phyloP scores from a whole-genome alignment of 1,140 invertebrate genomes.

The Drosophila cardini region DNA sequence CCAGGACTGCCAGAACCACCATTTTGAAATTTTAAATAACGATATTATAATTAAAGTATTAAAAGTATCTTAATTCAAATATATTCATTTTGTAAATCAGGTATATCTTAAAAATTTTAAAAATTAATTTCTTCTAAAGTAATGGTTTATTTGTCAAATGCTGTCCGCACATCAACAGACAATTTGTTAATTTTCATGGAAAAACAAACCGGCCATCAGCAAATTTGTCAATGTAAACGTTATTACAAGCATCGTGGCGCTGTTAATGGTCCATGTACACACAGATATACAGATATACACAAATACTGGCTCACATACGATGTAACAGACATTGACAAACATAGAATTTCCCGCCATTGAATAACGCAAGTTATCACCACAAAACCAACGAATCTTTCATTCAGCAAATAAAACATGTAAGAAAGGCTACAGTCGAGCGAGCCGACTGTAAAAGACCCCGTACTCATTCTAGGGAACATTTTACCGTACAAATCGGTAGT shows the following conservation, averaged over 20 bases:
- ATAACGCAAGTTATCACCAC: constrained; percentile 32
- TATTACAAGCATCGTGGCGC: constrained; percentile 69
- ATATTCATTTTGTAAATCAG: neutral
- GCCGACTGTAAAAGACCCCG: no score
- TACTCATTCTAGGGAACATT: no score
- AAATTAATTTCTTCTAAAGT: neutral
- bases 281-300: constrained; percentile 29
- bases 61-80: neutral
- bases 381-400: constrained; percentile 25
- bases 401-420: constrained; percentile 20
- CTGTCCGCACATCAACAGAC: constrained; percentile 28
- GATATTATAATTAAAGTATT: neutral
- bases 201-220: constrained; percentile 59
- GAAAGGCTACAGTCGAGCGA: no score
- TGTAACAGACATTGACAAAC: neutral
- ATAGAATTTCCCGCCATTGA: constrained; percentile 12
- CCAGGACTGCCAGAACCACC: no score
- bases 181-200: constrained; percentile 68
- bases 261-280: constrained; percentile 63
- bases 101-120: neutral
- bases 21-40: neutral
- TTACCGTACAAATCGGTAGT: no score
- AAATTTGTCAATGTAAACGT: constrained; percentile 79
- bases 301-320: neutral
- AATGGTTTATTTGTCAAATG: constrained; percentile 20